Evolutionary conservation across 2,888 invertebrate genomes (phyloP).

Genomic region (Drosophila phalerata): DNA sequence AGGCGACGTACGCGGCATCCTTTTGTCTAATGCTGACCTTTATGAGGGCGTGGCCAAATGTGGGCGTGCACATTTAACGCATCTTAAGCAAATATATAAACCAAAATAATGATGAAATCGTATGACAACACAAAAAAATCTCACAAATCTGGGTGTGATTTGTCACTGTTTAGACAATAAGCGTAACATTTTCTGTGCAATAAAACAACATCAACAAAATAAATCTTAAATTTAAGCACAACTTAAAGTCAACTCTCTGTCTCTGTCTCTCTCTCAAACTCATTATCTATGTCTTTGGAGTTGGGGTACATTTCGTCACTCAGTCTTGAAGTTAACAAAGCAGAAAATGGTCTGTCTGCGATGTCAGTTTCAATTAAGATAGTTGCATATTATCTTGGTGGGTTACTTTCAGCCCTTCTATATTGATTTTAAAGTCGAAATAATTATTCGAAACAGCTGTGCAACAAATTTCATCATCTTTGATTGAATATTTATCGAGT

Average conservation of each 20-base stretch:
- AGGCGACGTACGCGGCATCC: constrained; percentile 83
- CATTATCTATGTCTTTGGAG: neutral
- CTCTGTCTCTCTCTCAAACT: neutral
- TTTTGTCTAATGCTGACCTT: constrained; percentile 71
- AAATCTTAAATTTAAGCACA: constrained; percentile 66
- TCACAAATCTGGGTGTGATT: constrained; percentile 74
- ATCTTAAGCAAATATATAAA: constrained; percentile 50
- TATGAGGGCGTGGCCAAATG: constrained; percentile 18
- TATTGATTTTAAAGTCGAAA: constrained; percentile 18
- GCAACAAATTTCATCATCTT: neutral
- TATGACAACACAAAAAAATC: constrained; percentile 31
- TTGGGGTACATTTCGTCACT: constrained; percentile 16
- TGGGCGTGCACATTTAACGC: constrained; percentile 58
- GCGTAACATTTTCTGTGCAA: constrained; percentile 64
- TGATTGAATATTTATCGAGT: neutral
- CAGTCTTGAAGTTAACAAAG: constrained; percentile 25
- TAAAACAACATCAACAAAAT: constrained; percentile 45
- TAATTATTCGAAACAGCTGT: neutral
- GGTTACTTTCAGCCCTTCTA: constrained; percentile 6
- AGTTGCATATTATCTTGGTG: constrained; percentile 16
- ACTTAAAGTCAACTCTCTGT: constrained; percentile 37
- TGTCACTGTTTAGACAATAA: constrained; percentile 64
- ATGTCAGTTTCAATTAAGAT: constrained; percentile 41
- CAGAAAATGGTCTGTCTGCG: constrained; percentile 23
- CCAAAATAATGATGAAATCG: constrained; percentile 68